These are phyloP conservation scores for Sinhomidia bicolor DNA, from an alignment of 2,888 invertebrate genomes.

Conservation along the genomic window DNA sequence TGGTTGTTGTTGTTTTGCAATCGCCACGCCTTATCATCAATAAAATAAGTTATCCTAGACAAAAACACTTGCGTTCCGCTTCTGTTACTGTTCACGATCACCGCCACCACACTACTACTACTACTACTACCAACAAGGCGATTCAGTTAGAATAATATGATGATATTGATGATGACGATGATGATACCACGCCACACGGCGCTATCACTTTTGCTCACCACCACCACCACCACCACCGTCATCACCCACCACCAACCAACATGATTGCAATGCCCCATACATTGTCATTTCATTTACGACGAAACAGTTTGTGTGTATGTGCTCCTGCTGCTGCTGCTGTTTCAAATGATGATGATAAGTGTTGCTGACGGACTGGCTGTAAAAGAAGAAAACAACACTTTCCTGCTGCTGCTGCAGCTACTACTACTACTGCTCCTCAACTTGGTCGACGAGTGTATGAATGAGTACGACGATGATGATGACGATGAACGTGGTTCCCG, in stretches of 20 bases:
- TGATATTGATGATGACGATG: conserved; percentile 45
- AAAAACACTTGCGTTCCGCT: conserved; percentile 41
- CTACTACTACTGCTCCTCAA: too few species aligned
- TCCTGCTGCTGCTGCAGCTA: conserved; percentile 1
- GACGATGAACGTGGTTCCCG: not conserved
- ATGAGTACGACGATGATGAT: not conserved
- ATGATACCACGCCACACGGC: conserved; percentile 57
- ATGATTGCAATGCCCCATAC: conserved; percentile 56
- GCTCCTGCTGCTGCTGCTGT: conserved; percentile 60
- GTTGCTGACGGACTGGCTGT: conserved; percentile 17
- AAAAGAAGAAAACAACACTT: not conserved
- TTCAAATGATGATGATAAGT: conserved; percentile 55
- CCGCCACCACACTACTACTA: conserved; percentile 51
- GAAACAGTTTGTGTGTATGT: too few species aligned
- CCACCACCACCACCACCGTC: not conserved
- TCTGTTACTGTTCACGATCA: conserved; percentile 31
- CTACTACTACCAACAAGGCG: not conserved
- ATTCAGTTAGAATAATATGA: not conserved
- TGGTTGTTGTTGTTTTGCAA: conserved; percentile 44
- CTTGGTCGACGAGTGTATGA: not conserved
- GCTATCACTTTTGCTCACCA: too few species aligned
- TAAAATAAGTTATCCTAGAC: conserved; percentile 70
- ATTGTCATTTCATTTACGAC: conserved; percentile 67
- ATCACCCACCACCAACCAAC: not conserved
- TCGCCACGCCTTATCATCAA: conserved; percentile 75